Evolutionary conservation across 2,888 invertebrate genomes (phyloP).

Genomic region (Erannis defoliaria): DNA sequence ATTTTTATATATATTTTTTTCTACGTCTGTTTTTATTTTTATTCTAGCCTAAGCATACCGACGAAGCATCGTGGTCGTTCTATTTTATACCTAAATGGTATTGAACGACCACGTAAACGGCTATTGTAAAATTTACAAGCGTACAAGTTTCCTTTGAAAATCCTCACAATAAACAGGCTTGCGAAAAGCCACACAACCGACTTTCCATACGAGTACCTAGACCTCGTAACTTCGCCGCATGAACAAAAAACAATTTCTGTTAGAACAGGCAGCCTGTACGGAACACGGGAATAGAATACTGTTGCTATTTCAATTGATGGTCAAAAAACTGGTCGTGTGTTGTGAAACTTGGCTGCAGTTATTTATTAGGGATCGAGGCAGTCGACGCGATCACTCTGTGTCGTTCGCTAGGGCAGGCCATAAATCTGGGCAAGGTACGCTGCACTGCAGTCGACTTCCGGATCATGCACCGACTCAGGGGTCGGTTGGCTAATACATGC

Average conservation of each 20-base stretch:
- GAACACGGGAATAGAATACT: slow-evolving; percentile 25
- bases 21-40: too few species aligned
- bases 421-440: slow-evolving; percentile 67
- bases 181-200: slow-evolving; percentile 17
- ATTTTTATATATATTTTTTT: too few species aligned
- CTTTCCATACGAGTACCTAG: slow-evolving; percentile 4
- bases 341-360: slow-evolving; percentile 64
- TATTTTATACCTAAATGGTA: not conserved
- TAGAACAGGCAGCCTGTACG: slow-evolving; percentile 21
- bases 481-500: slow-evolving; percentile 63
- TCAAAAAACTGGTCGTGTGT: slow-evolving; percentile 55
- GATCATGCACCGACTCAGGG: slow-evolving; percentile 59
- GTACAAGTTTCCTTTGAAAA: slow-evolving; percentile 3
- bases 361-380: slow-evolving; percentile 75
- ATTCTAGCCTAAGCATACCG: not conserved
- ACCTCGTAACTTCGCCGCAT: slow-evolving; percentile 25
- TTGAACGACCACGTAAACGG: not conserved
- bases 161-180: slow-evolving; percentile 8
- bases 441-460: slow-evolving; percentile 70
- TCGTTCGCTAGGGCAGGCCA: slow-evolving; percentile 59
- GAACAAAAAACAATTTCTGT: slow-evolving; percentile 35
- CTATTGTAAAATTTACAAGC: not conserved
- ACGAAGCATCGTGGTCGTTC: not conserved
- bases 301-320: slow-evolving; percentile 37
- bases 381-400: slow-evolving; percentile 72